These are phyloP conservation scores for Geodia barretti DNA, from an alignment of 37 sponge, comb jelly and placozoan species.

Conservation along the genomic window DNA sequence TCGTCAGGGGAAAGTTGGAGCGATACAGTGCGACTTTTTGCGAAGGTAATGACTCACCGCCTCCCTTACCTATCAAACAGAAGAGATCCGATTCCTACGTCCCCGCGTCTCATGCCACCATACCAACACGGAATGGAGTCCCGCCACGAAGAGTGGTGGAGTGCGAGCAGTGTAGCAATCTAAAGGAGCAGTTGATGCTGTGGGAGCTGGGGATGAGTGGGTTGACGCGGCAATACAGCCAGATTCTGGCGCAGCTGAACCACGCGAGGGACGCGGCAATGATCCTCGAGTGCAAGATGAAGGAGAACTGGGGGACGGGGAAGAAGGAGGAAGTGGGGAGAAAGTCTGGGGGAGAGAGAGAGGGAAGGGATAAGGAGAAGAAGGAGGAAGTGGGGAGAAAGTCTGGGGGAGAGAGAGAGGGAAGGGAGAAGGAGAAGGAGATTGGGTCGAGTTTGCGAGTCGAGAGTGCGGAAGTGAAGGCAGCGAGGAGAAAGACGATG, in stretches of 20 bases:
- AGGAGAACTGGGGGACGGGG: not conserved
- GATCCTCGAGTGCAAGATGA: conserved; percentile 5
- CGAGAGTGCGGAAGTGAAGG: no score
- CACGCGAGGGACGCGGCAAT: conserved; percentile 17
- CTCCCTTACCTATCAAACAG: not conserved
- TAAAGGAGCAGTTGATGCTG: conserved; percentile 13
- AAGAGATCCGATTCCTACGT: conserved; percentile 54
- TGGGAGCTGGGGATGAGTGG: conserved; percentile 48
- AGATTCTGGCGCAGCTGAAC: conserved; percentile 39
- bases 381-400: no score
- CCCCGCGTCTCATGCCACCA: conserved; percentile 91
- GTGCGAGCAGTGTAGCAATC: conserved; percentile 38
- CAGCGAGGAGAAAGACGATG: no score
- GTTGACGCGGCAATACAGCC: conserved; percentile 37
- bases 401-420: no score
- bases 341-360: no score
- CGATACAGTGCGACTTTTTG: no score
- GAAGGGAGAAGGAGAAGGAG: no score
- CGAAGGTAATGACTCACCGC: no score
- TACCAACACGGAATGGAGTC: conserved; percentile 70
- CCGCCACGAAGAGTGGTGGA: not conserved
- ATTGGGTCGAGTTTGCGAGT: no score
- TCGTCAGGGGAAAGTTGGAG: no score
- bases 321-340: not conserved
- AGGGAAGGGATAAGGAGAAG: no score